Base-by-base conservation (phyloP, 2,888 invertebrate genomes). In the Spialia ferax region DNA sequence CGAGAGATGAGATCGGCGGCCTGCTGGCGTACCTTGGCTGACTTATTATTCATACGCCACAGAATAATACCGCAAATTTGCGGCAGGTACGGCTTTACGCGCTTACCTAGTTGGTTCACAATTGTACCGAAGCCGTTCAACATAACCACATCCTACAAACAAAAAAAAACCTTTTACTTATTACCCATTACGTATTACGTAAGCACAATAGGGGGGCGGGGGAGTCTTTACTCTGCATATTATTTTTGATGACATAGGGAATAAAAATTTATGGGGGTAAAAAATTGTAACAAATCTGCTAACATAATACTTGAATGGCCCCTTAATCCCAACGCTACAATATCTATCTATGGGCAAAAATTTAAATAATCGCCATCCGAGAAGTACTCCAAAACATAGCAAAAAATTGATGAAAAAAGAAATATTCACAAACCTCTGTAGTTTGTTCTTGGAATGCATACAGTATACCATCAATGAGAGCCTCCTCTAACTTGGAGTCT, bases 371-470 rank as follows among this genome's bases (percentile, higher is more conserved):
- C 1, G 29, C 29, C 5, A 0, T 29, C 29, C 29, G 6, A 29
- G n/a, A n/a, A n/a, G n/a, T n/a, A n/a, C n/a, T n/a, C n/a, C n/a
- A 35, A 35, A 13, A 13, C 1, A 2, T 32, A 35, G 13, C 11
- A 11, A 35, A 35, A 13, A 8, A 32, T 8, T 8, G 32, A 32
- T 8, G n/a, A n/a, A 32, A 7, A 8, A 6, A 5, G 1, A 32
- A 32, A 32, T 8, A 32, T 32, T n/a, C 23, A 69, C 66, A 82
- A 83, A 96, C 97, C 95, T 99, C 99, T 13, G 99, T 99, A 2
- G 99, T 99, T 94, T 99, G 99, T 95, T 99, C 99, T 92, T 99
- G 99, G 95, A 99, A 99, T 71, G 99, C 99, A 84, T 99, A 99
- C 50, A 99, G 93, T 75, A 99, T 99, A 76, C 99, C 99, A 84